Percentiles rank a stretch among this genome's conserved stretches.
Evolutionary conservation across 2,113 vertebrate species (phyloP).

Genomic region (Isurus oxyrinchus): DNA sequence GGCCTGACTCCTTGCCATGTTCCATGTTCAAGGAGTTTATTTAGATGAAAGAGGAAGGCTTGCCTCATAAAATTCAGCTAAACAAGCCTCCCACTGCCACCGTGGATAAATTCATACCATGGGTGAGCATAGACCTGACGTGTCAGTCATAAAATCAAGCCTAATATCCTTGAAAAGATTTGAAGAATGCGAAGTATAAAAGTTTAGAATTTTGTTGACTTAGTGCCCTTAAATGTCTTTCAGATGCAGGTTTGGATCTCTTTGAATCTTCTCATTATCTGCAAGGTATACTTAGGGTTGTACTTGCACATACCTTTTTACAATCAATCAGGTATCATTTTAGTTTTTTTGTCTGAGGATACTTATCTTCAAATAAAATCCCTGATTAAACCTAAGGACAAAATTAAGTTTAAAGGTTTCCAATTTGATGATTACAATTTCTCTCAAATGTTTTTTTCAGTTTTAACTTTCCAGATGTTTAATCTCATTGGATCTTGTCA

Average conservation of each 20-base stretch:
- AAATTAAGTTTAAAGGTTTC: background rate
- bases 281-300: background rate
- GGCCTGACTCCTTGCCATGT: background rate
- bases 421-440: slow-evolving; percentile 12
- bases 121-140: background rate
- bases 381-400: slow-evolving; percentile 1
- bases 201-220: slow-evolving; percentile 8
- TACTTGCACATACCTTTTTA: slow-evolving; percentile 15
- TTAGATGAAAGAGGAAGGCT: background rate
- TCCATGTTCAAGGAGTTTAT: background rate
- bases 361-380: slow-evolving; percentile 15
- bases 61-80: background rate
- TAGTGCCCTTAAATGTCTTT: slow-evolving; percentile 12
- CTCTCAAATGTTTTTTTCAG: slow-evolving; percentile 30
- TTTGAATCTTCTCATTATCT: background rate
- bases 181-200: background rate
- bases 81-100: background rate
- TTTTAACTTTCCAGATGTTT: background rate
- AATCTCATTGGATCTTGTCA: slow-evolving; percentile 29
- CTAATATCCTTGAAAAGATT: background rate
- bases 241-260: slow-evolving; percentile 10
- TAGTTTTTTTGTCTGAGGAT: slow-evolving; percentile 12
- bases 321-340: slow-evolving; percentile 17
- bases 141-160: background rate
- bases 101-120: background rate